Evolutionary conservation across 2,888 invertebrate genomes (phyloP), one percentile per base, ranked within the genome.

Genomic region (Synergus gifuensis): DNA sequence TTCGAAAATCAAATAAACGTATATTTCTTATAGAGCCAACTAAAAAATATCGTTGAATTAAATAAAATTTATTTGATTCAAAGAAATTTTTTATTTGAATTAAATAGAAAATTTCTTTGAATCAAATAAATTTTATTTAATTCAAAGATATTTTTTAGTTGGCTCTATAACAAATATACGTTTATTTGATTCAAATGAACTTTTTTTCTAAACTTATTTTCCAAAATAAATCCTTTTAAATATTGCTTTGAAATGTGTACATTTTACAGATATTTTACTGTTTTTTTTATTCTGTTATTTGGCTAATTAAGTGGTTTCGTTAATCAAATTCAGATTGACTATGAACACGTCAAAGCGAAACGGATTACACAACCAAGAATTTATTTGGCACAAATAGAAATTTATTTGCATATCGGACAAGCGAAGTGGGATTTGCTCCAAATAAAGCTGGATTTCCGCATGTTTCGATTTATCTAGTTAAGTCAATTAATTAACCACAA

Each of bases 391-490:
- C 18, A 18, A 66, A 66, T 42, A 16, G 49, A 49, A 49, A 67
- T 67, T 67, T 67, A 46, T 67, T 46, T 67, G 44, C 46, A 67
- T 42, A 46, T 67, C 3, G 40, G 42, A 64, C 40, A n/a, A n/a
- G 40, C 8, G 11, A 66, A 42, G 16, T 66, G 66, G 12, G 67
- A 44, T 67, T 46, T 42, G 67, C 14, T 44, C 66, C 12, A 67
- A 67, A 67, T 67, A 44, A 67, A 67, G 67, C 44, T 67, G 18
- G 42, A 7, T 67, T 67, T 46, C 16, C 9, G 14, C 14, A 67
- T 46, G 46, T 44, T 46, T 44, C 46, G 28, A 67, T 67, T 67
- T 67, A 46, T 67, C 67, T 46, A 46, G 18, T 42, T 28, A 46
- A 28, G 22, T 28, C 28, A 69, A 46, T 69, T 69, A 28, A 54